Conservation (phyloP, 2,888 invertebrate genomes). For the Nemapogon koenigi region DNA sequence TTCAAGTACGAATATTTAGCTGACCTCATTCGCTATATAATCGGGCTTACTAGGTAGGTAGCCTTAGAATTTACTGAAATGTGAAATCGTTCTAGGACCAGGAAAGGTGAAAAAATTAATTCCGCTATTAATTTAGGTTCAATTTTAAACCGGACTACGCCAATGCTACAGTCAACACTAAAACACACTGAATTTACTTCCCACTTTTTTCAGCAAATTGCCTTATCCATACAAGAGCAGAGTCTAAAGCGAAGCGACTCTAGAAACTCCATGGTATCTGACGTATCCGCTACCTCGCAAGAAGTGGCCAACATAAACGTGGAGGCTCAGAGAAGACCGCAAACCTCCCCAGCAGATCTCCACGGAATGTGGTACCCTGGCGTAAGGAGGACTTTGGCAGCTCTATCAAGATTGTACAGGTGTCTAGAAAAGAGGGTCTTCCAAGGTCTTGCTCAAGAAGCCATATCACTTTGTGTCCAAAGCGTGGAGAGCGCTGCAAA, state of each 20-base stretch:
- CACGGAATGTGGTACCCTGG: constrained; percentile 99
- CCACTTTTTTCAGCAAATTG: constrained; percentile 66
- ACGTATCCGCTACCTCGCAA: constrained; percentile 71
- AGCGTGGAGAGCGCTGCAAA: constrained; percentile 85
- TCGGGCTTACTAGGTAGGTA: too few species aligned
- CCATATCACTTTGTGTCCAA: constrained; percentile 88
- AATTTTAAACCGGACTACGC: too few species aligned
- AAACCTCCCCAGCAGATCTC: constrained; percentile 89
- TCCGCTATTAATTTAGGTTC: too few species aligned
- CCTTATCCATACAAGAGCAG: constrained; percentile 68
- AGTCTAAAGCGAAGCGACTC: constrained; percentile 69
- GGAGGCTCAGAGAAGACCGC: constrained; percentile 37
- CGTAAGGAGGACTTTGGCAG: constrained; percentile 92
- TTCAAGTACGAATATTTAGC: too few species aligned
- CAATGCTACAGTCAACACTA: too few species aligned
- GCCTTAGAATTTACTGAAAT: too few species aligned
- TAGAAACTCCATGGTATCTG: constrained; percentile 71
- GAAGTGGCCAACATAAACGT: constrained; percentile 73
- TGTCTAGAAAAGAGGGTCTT: constrained; percentile 96
- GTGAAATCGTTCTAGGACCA: too few species aligned
- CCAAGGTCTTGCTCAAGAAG: constrained; percentile 96
- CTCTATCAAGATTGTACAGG: constrained; percentile 84
- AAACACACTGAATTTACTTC: not conserved
- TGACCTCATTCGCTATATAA: too few species aligned
- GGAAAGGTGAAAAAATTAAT: too few species aligned